phyloP scores from a whole-genome alignment of 2,113 vertebrate species.

The Myxocyprinus asiaticus region DNA sequence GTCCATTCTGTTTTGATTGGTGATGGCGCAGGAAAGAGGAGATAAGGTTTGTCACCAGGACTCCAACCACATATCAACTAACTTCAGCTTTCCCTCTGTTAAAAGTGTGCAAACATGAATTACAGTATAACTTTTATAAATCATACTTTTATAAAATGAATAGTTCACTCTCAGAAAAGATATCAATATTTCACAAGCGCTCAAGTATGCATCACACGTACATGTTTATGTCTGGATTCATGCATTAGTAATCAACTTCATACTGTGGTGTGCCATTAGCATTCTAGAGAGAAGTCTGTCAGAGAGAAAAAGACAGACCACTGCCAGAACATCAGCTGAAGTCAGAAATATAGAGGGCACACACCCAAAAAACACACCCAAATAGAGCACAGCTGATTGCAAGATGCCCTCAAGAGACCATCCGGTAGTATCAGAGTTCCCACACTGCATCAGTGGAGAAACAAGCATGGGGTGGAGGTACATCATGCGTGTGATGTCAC shows the following conservation, averaged over 20 bases:
- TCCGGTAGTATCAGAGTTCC: background rate
- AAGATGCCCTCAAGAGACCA: background rate
- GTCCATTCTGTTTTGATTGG: slow-evolving; percentile 3
- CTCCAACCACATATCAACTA: background rate
- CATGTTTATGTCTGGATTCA: background rate
- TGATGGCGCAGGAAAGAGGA: slow-evolving; percentile 7
- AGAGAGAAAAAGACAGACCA: background rate
- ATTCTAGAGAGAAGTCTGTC: slow-evolving; percentile 1
- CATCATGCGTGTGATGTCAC: background rate
- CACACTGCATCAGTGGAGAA: background rate
- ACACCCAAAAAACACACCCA: slow-evolving; percentile 8
- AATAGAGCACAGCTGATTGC: background rate
- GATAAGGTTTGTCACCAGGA: slow-evolving; percentile 18
- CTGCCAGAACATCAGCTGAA: background rate
- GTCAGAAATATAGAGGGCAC: background rate
- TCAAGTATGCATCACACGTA: background rate
- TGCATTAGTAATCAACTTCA: slow-evolving; percentile 19
- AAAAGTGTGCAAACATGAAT: background rate
- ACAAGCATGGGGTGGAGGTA: slow-evolving; percentile 4
- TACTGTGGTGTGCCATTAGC: background rate
- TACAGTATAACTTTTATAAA: too few relatives aligned
- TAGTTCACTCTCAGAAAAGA: too few relatives aligned
- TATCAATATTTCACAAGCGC: too few relatives aligned
- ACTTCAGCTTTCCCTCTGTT: slow-evolving; percentile 7
- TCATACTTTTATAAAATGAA: too few relatives aligned